Base-by-base conservation (phyloP, 2,113 vertebrate species). In the Ptyas mucosa region DNA sequence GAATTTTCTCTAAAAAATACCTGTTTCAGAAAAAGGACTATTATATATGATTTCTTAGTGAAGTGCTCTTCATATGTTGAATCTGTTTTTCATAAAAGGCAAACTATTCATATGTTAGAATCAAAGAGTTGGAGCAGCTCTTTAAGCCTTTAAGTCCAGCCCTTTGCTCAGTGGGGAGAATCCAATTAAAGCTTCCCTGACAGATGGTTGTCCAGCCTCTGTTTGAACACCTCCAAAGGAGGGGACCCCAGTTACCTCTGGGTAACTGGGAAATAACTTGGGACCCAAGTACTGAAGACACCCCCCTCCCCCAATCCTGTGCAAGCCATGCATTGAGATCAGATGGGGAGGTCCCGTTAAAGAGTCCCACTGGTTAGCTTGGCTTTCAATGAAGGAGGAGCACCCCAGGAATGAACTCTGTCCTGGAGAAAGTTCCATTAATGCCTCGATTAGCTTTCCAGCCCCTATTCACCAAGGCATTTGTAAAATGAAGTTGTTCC, bases 1-100 rank as follows among this genome's bases (percentile, higher is more conserved):
- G 86, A 53, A 93, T 88, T 93, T 96, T 94, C 91, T 95, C 90
- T 91, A 95, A 93, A 93, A 81, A 85, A 95, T 95, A 93, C 95
- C 89, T 90, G 75, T 93, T 91, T 94, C 95, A 94, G 93, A 93
- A 96, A 96, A 96, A 94, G 0, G 0, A 87, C 87, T 89, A 89
- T 94, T 90, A 86, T 39, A 24, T 94, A 91, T 4, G 2, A 91
- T 95, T 96, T 94, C 93, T 0, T 87, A 93, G 93, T 95, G 94
- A 94, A 95, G 95, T 95, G 93, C 89, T 87, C 90, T 96, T 95
- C 26, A 54, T 75, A 92, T 39, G 34, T 93, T 95, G 89, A 58
- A 64, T 21, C 95, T 58, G 4, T 69, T 92, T 91, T 26, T 90
- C 91, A 90, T 26, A 75, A 93, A 91, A 91, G 6, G 90, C 93